Percentiles rank a stretch among this genome's conserved stretches.
phyloP scores from a whole-genome alignment of 2,888 invertebrate species.

The Opisthograptis luteolata region DNA sequence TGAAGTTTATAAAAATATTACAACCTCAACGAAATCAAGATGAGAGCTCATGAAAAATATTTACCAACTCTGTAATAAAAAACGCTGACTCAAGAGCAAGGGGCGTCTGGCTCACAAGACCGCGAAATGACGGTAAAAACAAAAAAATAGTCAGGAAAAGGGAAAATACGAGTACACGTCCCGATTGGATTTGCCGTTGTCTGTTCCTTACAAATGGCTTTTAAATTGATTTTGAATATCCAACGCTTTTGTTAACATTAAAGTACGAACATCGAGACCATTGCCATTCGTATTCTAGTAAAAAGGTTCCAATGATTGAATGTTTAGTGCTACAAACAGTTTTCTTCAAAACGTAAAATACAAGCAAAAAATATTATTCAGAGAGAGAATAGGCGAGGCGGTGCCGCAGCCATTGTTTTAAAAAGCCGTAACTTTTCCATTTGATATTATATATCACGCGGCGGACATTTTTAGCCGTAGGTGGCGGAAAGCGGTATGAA shows the following conservation, averaged over 20 bases:
- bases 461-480: conserved; percentile 84
- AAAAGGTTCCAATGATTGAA: background rate
- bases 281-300: background rate
- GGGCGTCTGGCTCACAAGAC: conserved; percentile 80
- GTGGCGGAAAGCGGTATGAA: conserved; percentile 83
- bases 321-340: conserved; percentile 26
- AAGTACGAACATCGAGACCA: conserved; percentile 39
- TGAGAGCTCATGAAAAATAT: conserved; percentile 73
- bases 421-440: conserved; percentile 81
- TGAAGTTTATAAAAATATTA: conserved; percentile 38
- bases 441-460: conserved; percentile 80
- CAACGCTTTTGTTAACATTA: conserved; percentile 66
- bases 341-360: conserved; percentile 30
- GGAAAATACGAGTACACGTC: conserved; percentile 71
- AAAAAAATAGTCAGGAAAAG: conserved; percentile 60
- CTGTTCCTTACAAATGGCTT: conserved; percentile 81
- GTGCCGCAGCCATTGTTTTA: conserved; percentile 77
- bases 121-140: conserved; percentile 76
- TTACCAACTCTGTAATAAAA: conserved; percentile 79
- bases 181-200: conserved; percentile 81
- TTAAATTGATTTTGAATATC: conserved; percentile 80
- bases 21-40: conserved; percentile 66
- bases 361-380: conserved; percentile 62
- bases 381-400: conserved; percentile 61
- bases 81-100: conserved; percentile 80